Evolutionary conservation across 2,888 invertebrate species (phyloP), one percentile per base, ranked within the genome.

Genomic region (Camponotus fellah): DNA sequence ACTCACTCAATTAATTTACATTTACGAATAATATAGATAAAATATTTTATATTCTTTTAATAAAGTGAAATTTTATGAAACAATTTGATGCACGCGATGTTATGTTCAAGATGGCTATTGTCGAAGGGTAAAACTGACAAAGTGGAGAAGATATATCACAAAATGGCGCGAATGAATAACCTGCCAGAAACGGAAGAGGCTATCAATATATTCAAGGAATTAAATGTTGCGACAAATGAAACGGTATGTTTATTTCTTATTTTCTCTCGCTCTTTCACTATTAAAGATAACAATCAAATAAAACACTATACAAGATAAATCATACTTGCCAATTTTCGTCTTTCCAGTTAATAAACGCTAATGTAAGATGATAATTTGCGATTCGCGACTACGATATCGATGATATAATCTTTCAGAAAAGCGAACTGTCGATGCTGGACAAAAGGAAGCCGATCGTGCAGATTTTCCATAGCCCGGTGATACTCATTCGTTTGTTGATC

Each of bases 141-240:
- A 60, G 97, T 97, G 0, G 96, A 96, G 76, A 93, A 93, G 3
- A 96, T 97, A 26, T 94, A 97, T 14, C 95, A 95, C 17, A 96
- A 95, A 89, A 96, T 97, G 2, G 97, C 97, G 0, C 95, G 95
- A 76, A 95, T 97, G 84, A 97, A 97, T 90, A 96, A 96, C 91
- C 95, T 96, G 66, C 89, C 94, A 94, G 91, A 97, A 5, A 95
- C 96, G 0, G 95, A 96, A 21, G 95, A 95, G n/a, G 95, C 96
- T 6, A 91, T 96, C 14, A 94, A 95, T 72, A 95, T 94, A 0
- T 93, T 96, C 32, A 90, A 92, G 65, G 91, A 93, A 71, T 79
- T 92, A 58, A 93, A 91, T 56, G 85, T 85, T 68, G 77, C 80
- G 46, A 85, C 85, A 14, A 46, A 64, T 0, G 85, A 86, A 17